Evolutionary conservation across 2,888 invertebrate genomes (phyloP).

Genomic region (Homarus gammarus): DNA sequence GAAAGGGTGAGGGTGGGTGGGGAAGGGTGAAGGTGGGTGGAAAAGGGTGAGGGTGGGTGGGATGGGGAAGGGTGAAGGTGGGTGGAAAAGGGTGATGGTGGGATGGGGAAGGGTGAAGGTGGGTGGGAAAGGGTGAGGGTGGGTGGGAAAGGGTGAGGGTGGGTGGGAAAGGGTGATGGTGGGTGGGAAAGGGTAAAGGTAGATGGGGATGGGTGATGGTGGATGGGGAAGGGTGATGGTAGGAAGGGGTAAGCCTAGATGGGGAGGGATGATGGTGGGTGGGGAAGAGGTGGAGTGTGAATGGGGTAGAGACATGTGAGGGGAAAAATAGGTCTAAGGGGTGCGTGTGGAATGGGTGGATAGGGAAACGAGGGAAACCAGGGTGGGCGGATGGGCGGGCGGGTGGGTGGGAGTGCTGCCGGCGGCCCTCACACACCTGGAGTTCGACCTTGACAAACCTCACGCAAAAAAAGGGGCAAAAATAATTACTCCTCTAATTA

Average conservation of each 20-base stretch:
- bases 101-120: constrained; percentile 5
- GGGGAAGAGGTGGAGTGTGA: not conserved
- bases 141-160: no score
- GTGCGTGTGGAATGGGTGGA: not conserved
- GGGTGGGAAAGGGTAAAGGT: not conserved
- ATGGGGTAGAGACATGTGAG: not conserved
- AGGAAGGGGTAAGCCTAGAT: no score
- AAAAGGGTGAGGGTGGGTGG: no score
- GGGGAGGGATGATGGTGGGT: not conserved
- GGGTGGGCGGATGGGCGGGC: not conserved
- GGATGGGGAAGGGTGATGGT: no score
- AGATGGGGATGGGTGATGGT: constrained; percentile 5
- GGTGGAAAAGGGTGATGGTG: not conserved
- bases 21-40: no score
- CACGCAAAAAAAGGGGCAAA: no score
- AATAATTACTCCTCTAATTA: no score
- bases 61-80: not conserved
- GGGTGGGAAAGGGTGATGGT: not conserved
- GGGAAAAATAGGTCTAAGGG: not conserved
- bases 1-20: no score
- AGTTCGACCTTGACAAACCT: not conserved
- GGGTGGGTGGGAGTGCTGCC: not conserved
- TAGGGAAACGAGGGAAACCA: not conserved
- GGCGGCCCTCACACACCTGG: no score
- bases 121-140: no score